Evolutionary conservation across 2,888 invertebrate genomes (phyloP).

Genomic region (Acleris holmiana): DNA sequence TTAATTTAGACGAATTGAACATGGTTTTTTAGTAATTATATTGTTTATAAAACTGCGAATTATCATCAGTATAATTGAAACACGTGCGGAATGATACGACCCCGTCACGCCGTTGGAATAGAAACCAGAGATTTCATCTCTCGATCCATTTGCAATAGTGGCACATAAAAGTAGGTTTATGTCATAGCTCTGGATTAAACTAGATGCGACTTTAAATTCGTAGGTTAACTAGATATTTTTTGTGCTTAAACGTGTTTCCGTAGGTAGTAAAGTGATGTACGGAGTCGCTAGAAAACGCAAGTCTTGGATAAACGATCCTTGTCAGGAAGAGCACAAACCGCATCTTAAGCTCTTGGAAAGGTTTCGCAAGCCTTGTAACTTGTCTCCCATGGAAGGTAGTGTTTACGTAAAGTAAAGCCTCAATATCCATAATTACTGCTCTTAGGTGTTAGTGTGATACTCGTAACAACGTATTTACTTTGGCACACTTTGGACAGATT

Average conservation of each 20-base stretch:
- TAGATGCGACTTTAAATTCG: no score
- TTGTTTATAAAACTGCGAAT: no score
- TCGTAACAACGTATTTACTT: constrained; percentile 8
- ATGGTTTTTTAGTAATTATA: background rate
- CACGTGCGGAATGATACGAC: no score
- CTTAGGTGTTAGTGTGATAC: background rate
- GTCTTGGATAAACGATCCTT: constrained; percentile 7
- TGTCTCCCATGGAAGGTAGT: constrained; percentile 25
- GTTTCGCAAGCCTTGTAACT: constrained; percentile 34
- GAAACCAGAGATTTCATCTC: no score
- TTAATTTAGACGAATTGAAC: constrained; percentile 9
- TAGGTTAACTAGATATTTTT: no score
- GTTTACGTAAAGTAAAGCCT: constrained; percentile 41
- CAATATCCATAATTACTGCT: constrained; percentile 34
- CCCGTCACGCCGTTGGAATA: no score
- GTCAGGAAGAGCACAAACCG: constrained; percentile 35
- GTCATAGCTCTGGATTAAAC: no score
- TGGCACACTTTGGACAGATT: background rate
- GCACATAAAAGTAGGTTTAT: no score
- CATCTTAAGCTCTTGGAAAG: constrained; percentile 32
- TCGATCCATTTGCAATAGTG: no score
- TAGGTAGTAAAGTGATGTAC: no score
- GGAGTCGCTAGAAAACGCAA: background rate
- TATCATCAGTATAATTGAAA: no score
- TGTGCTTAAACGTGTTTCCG: no score